These are phyloP conservation scores for Nephrotoma appendiculata DNA, from an alignment of 2,888 invertebrate genomes.

Conservation along the genomic window DNA sequence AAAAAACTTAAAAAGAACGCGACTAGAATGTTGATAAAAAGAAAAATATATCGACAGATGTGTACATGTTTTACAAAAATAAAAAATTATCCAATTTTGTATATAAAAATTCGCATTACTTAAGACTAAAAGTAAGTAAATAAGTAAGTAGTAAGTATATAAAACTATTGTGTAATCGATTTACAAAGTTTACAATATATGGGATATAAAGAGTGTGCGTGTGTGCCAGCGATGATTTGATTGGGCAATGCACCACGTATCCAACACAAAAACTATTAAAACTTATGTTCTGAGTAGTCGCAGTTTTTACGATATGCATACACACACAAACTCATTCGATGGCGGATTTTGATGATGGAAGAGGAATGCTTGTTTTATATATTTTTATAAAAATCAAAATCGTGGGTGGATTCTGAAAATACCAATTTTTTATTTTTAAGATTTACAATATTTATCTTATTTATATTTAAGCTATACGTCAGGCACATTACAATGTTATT, in stretches of 20 bases:
- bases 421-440: neutral
- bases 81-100: neutral
- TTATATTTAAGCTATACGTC: neutral
- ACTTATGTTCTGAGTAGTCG: neutral
- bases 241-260: neutral
- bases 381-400: neutral
- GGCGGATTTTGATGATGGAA: neutral
- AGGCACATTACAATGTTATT: neutral
- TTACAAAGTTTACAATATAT: neutral
- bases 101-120: neutral
- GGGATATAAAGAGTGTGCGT: neutral
- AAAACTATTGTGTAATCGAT: neutral
- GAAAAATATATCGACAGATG: neutral
- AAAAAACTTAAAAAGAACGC: neutral
- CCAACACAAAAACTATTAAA: neutral
- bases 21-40: neutral
- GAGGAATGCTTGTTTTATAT: neutral
- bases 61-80: neutral
- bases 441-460: neutral
- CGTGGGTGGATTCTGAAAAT: neutral
- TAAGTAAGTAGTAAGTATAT: neutral
- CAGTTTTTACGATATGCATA: neutral
- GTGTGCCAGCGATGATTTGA: neutral
- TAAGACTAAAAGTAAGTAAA: neutral
- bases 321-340: neutral